These are phyloP conservation scores for Otocyon megalotis DNA, from an alignment of 2,113 vertebrate species.

Conservation along the genomic window DNA sequence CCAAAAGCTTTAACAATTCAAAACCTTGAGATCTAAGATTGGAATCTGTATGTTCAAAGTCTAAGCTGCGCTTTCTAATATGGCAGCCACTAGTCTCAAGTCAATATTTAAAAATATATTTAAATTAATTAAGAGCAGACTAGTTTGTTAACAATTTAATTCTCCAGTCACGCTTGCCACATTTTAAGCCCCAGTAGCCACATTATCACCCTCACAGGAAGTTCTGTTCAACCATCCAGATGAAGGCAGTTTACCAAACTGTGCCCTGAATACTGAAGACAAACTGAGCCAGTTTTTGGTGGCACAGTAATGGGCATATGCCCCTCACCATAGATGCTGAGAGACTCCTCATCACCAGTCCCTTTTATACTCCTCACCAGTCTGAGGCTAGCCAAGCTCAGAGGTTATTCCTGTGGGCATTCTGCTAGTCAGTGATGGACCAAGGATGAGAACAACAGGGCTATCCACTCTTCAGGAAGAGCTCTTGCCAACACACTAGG, in stretches of 20 bases:
- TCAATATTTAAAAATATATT: neutral
- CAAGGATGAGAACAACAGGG: neutral
- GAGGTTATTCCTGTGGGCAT: neutral
- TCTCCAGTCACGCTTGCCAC: neutral
- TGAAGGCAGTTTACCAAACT: neutral
- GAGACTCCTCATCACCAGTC: neutral
- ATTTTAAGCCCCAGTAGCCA: neutral
- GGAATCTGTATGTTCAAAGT: neutral
- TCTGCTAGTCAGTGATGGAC: neutral
- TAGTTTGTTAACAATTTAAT: neutral
- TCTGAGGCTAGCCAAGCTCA: neutral
- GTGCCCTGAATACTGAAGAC: neutral
- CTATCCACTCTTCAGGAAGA: neutral
- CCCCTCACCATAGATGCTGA: neutral
- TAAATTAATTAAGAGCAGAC: neutral
- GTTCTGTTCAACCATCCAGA: neutral
- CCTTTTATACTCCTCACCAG: neutral
- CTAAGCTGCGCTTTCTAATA: neutral
- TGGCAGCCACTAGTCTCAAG: neutral
- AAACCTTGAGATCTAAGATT: neutral
- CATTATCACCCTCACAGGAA: neutral
- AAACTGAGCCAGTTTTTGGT: neutral
- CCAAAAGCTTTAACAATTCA: neutral
- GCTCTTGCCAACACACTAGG: neutral
- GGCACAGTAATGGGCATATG: accelerated